These are phyloP conservation scores for Sebastes variabilis DNA, from an alignment of 2,797 vertebrate genomes.

Conservation along the genomic window DNA sequence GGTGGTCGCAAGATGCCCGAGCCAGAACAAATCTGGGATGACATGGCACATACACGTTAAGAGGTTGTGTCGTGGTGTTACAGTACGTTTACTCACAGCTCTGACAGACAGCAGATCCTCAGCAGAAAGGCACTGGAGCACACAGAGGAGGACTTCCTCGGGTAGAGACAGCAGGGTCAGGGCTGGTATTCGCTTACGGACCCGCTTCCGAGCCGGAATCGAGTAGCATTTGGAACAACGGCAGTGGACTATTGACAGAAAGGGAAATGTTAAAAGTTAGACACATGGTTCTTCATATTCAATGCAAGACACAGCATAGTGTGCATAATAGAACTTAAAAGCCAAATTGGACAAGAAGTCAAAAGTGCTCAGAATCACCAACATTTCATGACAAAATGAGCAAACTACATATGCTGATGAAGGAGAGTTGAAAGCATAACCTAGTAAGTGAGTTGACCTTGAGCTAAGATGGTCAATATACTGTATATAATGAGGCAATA, in stretches of 20 bases:
- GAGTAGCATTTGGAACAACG: constrained; percentile 94
- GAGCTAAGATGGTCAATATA: too few species aligned
- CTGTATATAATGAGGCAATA: too few species aligned
- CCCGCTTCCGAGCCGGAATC: constrained; percentile 85
- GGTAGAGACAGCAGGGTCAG: constrained; percentile 90
- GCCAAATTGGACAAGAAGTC: background rate
- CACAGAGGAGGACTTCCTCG: constrained; percentile 92
- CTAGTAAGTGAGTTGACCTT: too few species aligned
- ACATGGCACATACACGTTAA: background rate
- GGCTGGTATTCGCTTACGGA: constrained; percentile 85
- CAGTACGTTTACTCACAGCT: constrained; percentile 86
- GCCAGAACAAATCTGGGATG: background rate
- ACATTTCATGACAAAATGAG: too few species aligned
- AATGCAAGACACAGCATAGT: background rate
- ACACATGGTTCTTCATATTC: background rate
- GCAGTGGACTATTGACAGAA: constrained; percentile 87
- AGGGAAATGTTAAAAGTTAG: background rate
- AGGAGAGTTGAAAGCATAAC: too few species aligned
- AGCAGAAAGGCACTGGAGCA: constrained; percentile 92
- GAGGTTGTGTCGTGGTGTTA: background rate
- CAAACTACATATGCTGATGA: too few species aligned
- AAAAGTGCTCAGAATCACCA: too few species aligned
- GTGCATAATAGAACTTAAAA: too few species aligned
- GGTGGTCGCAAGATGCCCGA: constrained; percentile 10
- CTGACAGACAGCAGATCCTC: constrained; percentile 92